Conservation (phyloP, 2,797 vertebrate species). For the Gallinago stenura region DNA sequence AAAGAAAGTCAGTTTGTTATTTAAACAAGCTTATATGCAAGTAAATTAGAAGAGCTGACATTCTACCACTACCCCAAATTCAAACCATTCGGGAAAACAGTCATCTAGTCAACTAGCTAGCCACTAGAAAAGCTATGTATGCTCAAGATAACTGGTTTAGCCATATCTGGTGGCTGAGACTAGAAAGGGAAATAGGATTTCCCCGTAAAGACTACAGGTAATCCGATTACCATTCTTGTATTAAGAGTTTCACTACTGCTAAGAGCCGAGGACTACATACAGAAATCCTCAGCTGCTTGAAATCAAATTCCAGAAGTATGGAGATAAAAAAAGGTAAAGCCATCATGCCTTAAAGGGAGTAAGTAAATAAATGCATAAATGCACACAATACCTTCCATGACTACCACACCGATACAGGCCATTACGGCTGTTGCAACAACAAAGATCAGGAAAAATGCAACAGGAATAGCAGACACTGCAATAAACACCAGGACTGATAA, state of each 20-base stretch:
- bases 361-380: neutral
- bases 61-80: neutral
- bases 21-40: neutral
- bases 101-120: neutral
- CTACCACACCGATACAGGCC: conserved; percentile 79
- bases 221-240: neutral
- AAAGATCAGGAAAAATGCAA: conserved; percentile 81
- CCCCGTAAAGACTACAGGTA: neutral
- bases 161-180: neutral
- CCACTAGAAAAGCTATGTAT: neutral
- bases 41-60: neutral
- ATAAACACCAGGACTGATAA: conserved; percentile 82
- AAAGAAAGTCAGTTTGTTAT: neutral
- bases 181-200: conserved; percentile 19
- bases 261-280: neutral
- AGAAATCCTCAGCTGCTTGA: neutral
- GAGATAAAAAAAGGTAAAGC: neutral
- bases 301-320: neutral
- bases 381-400: conserved; percentile 82
- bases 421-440: conserved; percentile 76
- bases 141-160: conserved; percentile 20
- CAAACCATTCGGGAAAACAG: neutral
- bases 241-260: neutral
- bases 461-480: conserved; percentile 76
- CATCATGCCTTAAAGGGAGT: neutral